Evolutionary conservation across 2,113 vertebrate genomes (phyloP), one percentile per base, ranked within the genome.

Genomic region (Phycodurus eques): DNA sequence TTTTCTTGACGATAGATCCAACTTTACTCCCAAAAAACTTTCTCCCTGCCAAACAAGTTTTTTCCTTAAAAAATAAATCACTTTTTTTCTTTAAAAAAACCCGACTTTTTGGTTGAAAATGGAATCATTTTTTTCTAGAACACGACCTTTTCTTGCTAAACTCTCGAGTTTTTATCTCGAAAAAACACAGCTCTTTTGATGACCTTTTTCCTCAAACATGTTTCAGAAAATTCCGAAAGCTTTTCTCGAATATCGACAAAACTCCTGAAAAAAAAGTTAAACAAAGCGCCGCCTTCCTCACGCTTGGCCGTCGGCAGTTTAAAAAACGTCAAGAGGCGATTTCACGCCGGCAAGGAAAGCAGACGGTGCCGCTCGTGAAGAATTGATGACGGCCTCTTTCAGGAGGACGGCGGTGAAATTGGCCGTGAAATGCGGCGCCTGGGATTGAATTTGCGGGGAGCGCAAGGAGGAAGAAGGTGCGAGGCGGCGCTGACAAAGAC

Each of bases 361-460:
- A 64, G 42, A 64, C 17, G n/a, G 10, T 17, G 39, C 61, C 35
- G 35, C 61, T 64, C 3, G 62, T 64, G 62, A 64, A 64, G 39
- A 64, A 64, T 64, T 43, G 62, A 44, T 64, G 62, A 64, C 19
- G 62, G 39, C 5, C 39, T 64, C 62, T 44, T 65, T 46, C 11
- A 22, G 10, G 2, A 13, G 63, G 63, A 64, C 9, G 39, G 62
- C 9, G 39, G 20, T n/a, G 11, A 44, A 65, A 65, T 65, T 65
- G 63, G 42, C 42, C 63, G 63, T 65, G 63, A 65, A 65, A 65
- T 44, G 42, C 42, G 20, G 5, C 10, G 63, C 42, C 11, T 27
- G 42, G 42, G 44, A 44, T 46, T 65, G 42, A 65, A 44, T 63
- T 63, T 63, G 61, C 9, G 9, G 17, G 35, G 42, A 42, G 61